phyloP scores from a whole-genome alignment of 2,888 invertebrate genomes.

The Smittia sp. region DNA sequence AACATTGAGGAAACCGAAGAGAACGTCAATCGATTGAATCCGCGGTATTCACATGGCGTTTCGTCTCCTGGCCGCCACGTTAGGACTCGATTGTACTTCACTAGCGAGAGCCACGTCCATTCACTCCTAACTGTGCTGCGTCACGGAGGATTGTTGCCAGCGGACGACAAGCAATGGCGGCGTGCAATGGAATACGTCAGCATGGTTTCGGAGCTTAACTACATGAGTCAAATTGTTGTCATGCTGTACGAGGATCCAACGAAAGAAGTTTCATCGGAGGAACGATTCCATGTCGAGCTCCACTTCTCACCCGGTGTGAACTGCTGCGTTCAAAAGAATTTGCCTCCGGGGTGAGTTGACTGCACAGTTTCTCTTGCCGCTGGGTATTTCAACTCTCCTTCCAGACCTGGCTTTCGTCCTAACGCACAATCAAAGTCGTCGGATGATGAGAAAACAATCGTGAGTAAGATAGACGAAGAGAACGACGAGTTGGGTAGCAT shows the following conservation, averaged over 20 bases:
- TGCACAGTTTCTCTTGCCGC: too few relatives aligned
- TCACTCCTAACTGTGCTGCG: conserved; percentile 92
- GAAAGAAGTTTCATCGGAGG: conserved; percentile 87
- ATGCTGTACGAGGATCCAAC: conserved; percentile 99
- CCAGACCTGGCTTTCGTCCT: conserved; percentile 80
- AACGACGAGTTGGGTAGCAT: conserved; percentile 55
- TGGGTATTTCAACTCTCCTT: too few relatives aligned
- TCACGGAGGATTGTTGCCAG: conserved; percentile 83
- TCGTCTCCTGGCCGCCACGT: conserved; percentile 98
- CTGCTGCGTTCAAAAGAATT: conserved; percentile 92
- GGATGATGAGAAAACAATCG: conserved; percentile 62
- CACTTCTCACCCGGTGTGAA: conserved; percentile 99
- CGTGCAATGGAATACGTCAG: conserved; percentile 98
- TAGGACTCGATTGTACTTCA: conserved; percentile 97
- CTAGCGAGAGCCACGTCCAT: conserved; percentile 98
- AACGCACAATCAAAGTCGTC: conserved; percentile 67
- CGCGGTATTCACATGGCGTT: conserved; percentile 96
- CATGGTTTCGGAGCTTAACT: conserved; percentile 96
- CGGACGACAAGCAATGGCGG: conserved; percentile 95
- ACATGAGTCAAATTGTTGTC: conserved; percentile 98
- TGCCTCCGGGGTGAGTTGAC: conserved; percentile 70
- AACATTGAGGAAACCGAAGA: conserved; percentile 93
- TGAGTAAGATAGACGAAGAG: conserved; percentile 73
- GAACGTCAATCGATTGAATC: conserved; percentile 92
- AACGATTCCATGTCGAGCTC: conserved; percentile 95